Evolutionary conservation across 2,113 vertebrate genomes (phyloP), one percentile per base, ranked within the genome.

Genomic region (Pseudorhombus dupliciocellatus): DNA sequence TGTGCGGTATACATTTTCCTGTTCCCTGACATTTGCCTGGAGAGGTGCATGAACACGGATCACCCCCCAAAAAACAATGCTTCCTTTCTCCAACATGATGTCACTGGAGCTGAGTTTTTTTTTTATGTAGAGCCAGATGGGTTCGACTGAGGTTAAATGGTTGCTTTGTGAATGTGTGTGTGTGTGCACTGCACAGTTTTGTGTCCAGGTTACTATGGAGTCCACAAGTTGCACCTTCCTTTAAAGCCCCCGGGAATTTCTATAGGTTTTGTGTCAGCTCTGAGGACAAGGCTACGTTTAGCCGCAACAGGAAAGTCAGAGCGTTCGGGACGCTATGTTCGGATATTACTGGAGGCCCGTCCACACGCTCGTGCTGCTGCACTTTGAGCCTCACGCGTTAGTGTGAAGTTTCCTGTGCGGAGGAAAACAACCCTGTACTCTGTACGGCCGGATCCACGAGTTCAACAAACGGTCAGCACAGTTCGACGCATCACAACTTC

Each of bases 171-270:
- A 9, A 7, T 22, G 56, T 26, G 10, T 68, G 57, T 76, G 62
- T 76, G 66, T 69, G 70, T 20, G 59, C 76, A 68, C 65, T 22
- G 34, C 7, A 11, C 28, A 77, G 65, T 80, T 70, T 70, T 77
- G 74, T 77, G 74, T 82, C 74, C 16, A 16, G 42, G 83, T 85
- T 77, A 67, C 85, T 66, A 74, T 75, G 83, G 66, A 63, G 55
- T 66, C 61, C 42, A 54, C 18, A 30, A 68, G 69, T 80, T 20
- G 31, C 58, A 63, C 82, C 61, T 62, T 73, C 46, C 79, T 44
- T 84, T 83, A 79, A 59, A 77, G 61, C 68, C 7, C 53, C 77
- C 79, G 7, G 85, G 84, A 85, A 91, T 90, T 83, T 86, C 77
- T 77, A 65, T 14, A 74, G 66, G 56, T 71, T 81, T 76, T 53